Percentiles rank a stretch among this genome's conserved stretches.
Conservation (phyloP, 1,140 invertebrate species). For the Zelostemma sp. region DNA sequence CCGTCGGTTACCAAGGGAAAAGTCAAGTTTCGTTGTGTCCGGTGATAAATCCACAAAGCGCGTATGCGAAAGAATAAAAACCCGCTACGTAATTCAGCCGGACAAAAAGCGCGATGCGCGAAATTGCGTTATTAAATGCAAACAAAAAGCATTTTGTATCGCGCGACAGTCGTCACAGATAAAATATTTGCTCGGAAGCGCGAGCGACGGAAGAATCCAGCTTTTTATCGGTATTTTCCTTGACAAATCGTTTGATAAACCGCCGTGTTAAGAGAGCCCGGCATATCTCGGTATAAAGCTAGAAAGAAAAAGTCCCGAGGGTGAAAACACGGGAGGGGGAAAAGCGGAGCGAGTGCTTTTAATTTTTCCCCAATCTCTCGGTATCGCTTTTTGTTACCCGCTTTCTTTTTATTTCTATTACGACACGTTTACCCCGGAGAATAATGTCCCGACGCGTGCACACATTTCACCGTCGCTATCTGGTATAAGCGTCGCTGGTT, state of each 20-base stretch:
- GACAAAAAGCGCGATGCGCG: constrained; percentile 1
- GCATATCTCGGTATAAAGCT: constrained; percentile 28
- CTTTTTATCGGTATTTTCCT: constrained; percentile 18
- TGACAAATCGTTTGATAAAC: constrained; percentile 42
- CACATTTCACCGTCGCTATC: constrained; percentile 44
- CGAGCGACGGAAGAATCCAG: constrained; percentile 4
- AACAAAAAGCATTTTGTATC: constrained; percentile 30
- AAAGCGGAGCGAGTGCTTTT: constrained; percentile 11
- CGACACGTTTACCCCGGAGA: constrained; percentile 32
- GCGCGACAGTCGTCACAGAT: constrained; percentile 9
- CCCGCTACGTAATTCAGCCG: too few relatives aligned
- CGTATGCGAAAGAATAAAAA: too few relatives aligned
- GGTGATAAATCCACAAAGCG: too few relatives aligned
- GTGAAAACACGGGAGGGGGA: constrained; percentile 10
- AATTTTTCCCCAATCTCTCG: constrained; percentile 35
- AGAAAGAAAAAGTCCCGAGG: too few relatives aligned
- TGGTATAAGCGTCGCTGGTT: too few relatives aligned
- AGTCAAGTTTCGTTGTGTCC: too few relatives aligned
- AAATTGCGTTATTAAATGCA: constrained; percentile 17
- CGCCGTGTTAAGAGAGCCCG: constrained; percentile 23
- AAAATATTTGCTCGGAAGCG: constrained; percentile 14
- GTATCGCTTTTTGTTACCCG: constrained; percentile 13
- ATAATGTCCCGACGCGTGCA: constrained; percentile 36
- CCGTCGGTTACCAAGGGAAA: too few relatives aligned
- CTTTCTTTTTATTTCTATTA: constrained; percentile 39